These are phyloP conservation scores for Acanthiza pusilla DNA, from an alignment of 2,797 vertebrate species.

Conservation along the genomic window DNA sequence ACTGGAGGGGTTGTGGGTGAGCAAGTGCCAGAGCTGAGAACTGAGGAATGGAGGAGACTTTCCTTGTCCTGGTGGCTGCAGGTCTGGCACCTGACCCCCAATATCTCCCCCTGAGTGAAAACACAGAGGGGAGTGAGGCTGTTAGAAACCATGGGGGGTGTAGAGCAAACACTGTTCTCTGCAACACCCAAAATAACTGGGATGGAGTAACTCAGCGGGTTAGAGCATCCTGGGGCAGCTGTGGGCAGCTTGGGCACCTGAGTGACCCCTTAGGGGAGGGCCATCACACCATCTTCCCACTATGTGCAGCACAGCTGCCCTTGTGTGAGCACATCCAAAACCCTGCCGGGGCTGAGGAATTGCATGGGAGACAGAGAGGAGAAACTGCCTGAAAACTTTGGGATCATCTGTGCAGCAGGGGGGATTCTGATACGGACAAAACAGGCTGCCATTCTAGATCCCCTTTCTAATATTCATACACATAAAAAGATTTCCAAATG, in stretches of 20 bases:
- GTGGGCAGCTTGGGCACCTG: neutral
- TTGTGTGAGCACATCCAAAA: accelerated
- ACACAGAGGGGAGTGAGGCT: neutral
- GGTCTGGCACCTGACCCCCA: neutral
- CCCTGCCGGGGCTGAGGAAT: neutral
- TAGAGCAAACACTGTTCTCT: neutral
- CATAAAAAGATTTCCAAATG: neutral
- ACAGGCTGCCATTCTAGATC: neutral
- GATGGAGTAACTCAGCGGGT: neutral
- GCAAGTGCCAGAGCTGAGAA: neutral
- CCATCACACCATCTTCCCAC: neutral
- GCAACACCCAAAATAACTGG: neutral
- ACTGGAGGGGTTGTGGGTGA: neutral
- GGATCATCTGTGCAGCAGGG: neutral
- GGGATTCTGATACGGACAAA: neutral
- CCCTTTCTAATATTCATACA: neutral
- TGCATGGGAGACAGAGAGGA: neutral
- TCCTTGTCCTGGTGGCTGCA: neutral
- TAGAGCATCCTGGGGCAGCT: too few species aligned
- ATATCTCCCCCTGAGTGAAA: neutral
- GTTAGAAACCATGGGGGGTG: too few species aligned
- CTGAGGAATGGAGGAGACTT: neutral
- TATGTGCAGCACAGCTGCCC: accelerated
- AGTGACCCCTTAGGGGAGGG: neutral
- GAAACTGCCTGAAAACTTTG: neutral